A percentile compares a stretch with the other conserved stretches of the same genome.
These are phyloP conservation scores for Tuberolachnus salignus DNA, from an alignment of 2,888 invertebrate genomes.

Conservation along the genomic window DNA sequence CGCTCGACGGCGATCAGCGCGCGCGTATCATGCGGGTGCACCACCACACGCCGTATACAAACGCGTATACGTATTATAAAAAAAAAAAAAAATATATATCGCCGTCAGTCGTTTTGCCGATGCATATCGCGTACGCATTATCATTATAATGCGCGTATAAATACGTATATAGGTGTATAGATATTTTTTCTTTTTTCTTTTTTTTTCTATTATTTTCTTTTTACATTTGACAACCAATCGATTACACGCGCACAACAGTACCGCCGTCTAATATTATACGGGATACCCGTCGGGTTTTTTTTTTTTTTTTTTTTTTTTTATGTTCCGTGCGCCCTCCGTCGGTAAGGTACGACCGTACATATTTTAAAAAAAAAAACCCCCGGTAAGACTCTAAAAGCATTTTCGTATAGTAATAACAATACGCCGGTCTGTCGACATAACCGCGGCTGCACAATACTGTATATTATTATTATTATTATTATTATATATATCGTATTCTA, in stretches of 20 bases:
- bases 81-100: too few relatives aligned
- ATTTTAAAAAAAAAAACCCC: too few relatives aligned
- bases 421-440: neutral
- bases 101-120: conserved; percentile 16
- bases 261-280: neutral
- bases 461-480: neutral
- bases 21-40: neutral
- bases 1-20: neutral
- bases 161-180: too few relatives aligned
- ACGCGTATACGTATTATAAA: too few relatives aligned
- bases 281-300: neutral
- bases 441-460: too few relatives aligned
- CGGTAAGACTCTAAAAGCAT: conserved; percentile 8
- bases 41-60: too few relatives aligned
- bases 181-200: too few relatives aligned
- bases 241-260: neutral
- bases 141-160: neutral
- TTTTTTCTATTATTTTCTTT: neutral
- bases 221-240: conserved; percentile 29
- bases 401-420: neutral
- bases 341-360: too few relatives aligned
- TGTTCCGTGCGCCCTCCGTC: too few relatives aligned
- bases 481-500: too few relatives aligned
- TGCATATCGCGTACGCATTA: conserved; percentile 15
- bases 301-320: too few relatives aligned